Conservation (phyloP, 2,797 vertebrate species). For the Sebastes dallii region DNA sequence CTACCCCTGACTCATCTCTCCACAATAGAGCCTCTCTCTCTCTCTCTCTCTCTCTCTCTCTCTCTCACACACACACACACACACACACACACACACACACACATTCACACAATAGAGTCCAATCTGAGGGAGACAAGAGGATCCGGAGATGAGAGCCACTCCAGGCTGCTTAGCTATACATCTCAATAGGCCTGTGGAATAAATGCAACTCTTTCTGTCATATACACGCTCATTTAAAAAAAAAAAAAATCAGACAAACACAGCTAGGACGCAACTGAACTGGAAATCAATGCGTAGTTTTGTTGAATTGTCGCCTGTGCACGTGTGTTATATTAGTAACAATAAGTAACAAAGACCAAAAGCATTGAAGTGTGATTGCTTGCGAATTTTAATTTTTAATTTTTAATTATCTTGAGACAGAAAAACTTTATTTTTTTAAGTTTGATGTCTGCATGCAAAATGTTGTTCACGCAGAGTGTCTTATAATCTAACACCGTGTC, state of each 20-base stretch:
- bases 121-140: constrained; percentile 72
- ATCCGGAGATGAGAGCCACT: constrained; percentile 75
- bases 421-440: background rate
- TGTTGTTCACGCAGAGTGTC: background rate
- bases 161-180: constrained; percentile 60
- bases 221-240: constrained; percentile 40
- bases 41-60: background rate
- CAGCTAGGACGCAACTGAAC: background rate
- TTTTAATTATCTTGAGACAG: too few relatives aligned
- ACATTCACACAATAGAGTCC: constrained; percentile 52
- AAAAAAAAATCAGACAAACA: constrained; percentile 20
- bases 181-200: constrained; percentile 62
- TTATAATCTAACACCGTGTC: background rate
- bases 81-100: background rate
- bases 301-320: background rate
- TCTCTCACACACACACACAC: constrained; percentile 5
- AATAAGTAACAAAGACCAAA: background rate
- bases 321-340: background rate
- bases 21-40: constrained; percentile 65
- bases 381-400: too few relatives aligned
- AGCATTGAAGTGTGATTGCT: background rate
- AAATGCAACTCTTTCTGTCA: constrained; percentile 42
- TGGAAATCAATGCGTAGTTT: background rate
- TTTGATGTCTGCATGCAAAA: background rate
- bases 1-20: constrained; percentile 80